Evolutionary conservation across 2,888 invertebrate genomes (phyloP), one percentile per base, ranked within the genome.

Genomic region (Electrophaes corylata): DNA sequence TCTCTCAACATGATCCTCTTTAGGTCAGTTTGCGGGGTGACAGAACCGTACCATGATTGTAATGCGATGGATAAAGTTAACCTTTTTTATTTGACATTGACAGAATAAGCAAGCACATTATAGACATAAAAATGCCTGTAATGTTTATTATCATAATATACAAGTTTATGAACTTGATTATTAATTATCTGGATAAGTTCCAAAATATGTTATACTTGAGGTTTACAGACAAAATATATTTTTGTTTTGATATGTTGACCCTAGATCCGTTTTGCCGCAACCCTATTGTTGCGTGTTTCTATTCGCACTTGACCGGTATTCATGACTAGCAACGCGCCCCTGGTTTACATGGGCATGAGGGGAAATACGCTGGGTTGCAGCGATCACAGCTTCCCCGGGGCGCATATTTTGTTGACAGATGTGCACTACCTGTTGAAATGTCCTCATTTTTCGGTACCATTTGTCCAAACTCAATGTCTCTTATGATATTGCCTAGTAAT

Each of bases 361-460:
- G 53, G 53, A 39, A 57, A 48, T 49, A 45, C 39, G 48, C 43
- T 37, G 48, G 40, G 54, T 59, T 44, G 43, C 45, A 20, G 44
- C 29, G 49, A 49, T 37, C 49, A 44, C 44, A 19, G 26, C 44
- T 47, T 41, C 18, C 51, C 49, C 39, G 52, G 45, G 52, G 54
- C 53, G 53, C 50, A 54, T 50, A 50, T 54, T 59, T 54, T 50
- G 58, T 45, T 59, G 54, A 59, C 59, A 54, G 35, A 54, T 54
- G 59, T 50, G 54, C 37, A 45, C 48, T 50, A 59, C 59, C 54
- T 59, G 59, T 59, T 59, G 59, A 59, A 35, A 29, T 50, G 23
- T 50, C 40, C 23, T 54, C 20, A 49, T 54, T 50, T 54, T 50
- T 59, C 39, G 39, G 16, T 39, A 31, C 39, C 31, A 31, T 56